Evolutionary conservation across 2,797 vertebrate species (phyloP), one percentile per base, ranked within the genome.

Genomic region (Hyperoplus immaculatus): DNA sequence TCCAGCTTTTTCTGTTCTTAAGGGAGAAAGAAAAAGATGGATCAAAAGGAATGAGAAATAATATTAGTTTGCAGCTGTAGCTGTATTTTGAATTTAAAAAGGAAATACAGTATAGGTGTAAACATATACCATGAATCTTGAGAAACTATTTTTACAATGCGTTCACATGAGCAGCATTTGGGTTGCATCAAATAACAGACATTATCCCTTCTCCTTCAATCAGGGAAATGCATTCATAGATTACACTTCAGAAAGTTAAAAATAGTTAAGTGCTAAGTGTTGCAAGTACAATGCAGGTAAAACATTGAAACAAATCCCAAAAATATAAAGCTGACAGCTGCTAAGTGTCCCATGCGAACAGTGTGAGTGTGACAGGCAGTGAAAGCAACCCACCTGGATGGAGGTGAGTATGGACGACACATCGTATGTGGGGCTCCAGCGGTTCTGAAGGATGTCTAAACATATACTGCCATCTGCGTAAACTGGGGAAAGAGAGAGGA

Each of bases 401-500:
- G 98, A 99, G 69, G 98, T 99, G 95, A 99, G 96, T 95, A 99
- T 99, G 93, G 98, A 99, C 60, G 98, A 99, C 64, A 99, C 98
- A 64, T 99, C 98, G 0, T 99, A 99, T 4, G 98, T 99, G 74
- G 98, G 98, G 93, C 98, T 99, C 98, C 98, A 99, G 87, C 98
- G 97, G 88, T 99, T 99, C 95, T 99, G 98, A 90, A 99, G 97
- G 83, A 99, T 99, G 95, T 99, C 98, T 98, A 99, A 96, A 97
- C 98, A 99, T 97, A 99, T 99, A 96, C 98, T 99, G 77, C 98
- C 98, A 93, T 99, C 98, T 68, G 98, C 98, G 79, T 99, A 99
- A 91, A 99, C 98, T 99, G 93, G 4, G 70, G 6, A 89, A 77
- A 75, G 13, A 68, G 10, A 82, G 8, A 80, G 16, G 29, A 29